Evolutionary conservation across 2,888 invertebrate genomes (phyloP), one percentile per base, ranked within the genome.

Genomic region (Disparrhopalites patrizii): DNA sequence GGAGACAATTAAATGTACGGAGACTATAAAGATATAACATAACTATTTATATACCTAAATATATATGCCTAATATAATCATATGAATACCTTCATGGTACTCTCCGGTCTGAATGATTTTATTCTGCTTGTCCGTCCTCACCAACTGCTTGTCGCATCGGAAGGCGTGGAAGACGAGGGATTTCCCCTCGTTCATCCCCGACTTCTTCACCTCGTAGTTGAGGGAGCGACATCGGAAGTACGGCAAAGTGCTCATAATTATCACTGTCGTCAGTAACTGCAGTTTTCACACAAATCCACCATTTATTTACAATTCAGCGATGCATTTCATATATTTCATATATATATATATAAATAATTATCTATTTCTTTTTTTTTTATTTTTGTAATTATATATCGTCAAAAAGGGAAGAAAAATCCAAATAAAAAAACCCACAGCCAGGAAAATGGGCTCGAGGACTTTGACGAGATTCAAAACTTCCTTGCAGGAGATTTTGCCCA

Each of bases 371-470:
- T n/a, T n/a, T n/a, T n/a, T n/a, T n/a, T n/a, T n/a, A n/a, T n/a
- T n/a, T n/a, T n/a, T n/a, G n/a, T n/a, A n/a, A n/a, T n/a, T n/a
- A n/a, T n/a, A n/a, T n/a, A n/a, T n/a, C n/a, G n/a, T n/a, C n/a
- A n/a, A n/a, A n/a, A n/a, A n/a, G n/a, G n/a, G n/a, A n/a, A n/a
- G n/a, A n/a, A 36, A 36, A 15, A 36, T 36, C 18, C n/a, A 10
- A 50, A 18, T n/a, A 10, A 15, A 23, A 20, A 27, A 28, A 28
- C 61, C 52, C 62, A 74, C 72, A 0, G 74, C 70, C 20, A 80
- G 77, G 1, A 79, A 5, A 7, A 78, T 72, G 18, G 79, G 79
- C 70, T 80, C 80, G 3, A 75, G 58, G 23, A 80, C 73, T 55
- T 78, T 76, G 2, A 78, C 33, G 4, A 78, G 20, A 62, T 78